These are phyloP conservation scores for Drosophila ananassae DNA, from an alignment of 1,140 invertebrate genomes.

Conservation along the genomic window DNA sequence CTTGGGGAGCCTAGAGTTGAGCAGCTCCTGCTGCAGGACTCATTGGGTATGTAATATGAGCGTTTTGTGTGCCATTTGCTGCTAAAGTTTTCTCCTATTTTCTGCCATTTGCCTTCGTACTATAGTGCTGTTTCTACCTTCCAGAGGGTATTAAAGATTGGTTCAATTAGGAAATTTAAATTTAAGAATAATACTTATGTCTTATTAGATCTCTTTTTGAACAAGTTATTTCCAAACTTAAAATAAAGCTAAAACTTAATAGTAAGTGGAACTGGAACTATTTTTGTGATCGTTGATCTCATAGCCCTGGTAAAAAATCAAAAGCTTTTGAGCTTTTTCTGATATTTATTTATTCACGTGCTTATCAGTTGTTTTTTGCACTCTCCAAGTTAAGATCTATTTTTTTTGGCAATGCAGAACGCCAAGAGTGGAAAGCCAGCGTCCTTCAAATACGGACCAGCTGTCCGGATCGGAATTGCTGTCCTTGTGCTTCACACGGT, in stretches of 20 bases:
- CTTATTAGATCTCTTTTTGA: too few relatives aligned
- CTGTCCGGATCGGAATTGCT: slow-evolving; percentile 61
- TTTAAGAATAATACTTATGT: too few relatives aligned
- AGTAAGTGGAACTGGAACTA: slow-evolving; percentile 1
- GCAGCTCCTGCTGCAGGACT: slow-evolving; percentile 16
- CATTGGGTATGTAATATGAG: slow-evolving; percentile 64
- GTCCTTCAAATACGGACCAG: slow-evolving; percentile 37
- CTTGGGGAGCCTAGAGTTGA: not conserved
- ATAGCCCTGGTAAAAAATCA: slow-evolving; percentile 22
- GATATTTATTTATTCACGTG: slow-evolving; percentile 16
- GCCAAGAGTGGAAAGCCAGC: slow-evolving; percentile 26
- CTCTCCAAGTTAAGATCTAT: not conserved
- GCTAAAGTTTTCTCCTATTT: slow-evolving; percentile 43
- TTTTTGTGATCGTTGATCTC: slow-evolving; percentile 7
- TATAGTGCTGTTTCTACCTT: slow-evolving; percentile 2
- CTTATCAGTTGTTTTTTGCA: slow-evolving; percentile 21
- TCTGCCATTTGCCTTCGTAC: slow-evolving; percentile 36
- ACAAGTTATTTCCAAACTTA: not conserved
- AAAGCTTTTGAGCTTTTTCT: slow-evolving; percentile 39
- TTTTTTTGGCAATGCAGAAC: slow-evolving; percentile 39
- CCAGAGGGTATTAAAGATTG: not conserved
- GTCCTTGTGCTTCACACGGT: slow-evolving; percentile 60
- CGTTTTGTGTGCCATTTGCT: slow-evolving; percentile 73
- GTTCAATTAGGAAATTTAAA: too few relatives aligned
- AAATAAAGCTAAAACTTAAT: not conserved